phyloP scores from a whole-genome alignment of 1,140 invertebrate species.

The Mylabris phalerata region DNA sequence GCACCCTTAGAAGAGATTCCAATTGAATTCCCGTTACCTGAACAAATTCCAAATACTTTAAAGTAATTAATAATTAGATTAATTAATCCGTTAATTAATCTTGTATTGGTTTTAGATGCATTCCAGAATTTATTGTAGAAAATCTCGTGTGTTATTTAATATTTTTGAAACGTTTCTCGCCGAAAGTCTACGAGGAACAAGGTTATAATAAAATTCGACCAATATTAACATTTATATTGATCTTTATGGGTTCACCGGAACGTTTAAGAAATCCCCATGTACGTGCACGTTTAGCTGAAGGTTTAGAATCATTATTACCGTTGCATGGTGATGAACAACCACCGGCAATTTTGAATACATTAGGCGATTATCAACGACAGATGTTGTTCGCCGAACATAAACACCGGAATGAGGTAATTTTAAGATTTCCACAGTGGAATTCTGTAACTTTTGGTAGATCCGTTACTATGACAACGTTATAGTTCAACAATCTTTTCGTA shows the following conservation, averaged over 20 bases:
- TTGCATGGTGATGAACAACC: constrained; percentile 48
- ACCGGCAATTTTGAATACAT: constrained; percentile 49
- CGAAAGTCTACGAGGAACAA: constrained; percentile 54
- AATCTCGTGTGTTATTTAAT: constrained; percentile 77
- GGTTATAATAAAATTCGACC: constrained; percentile 56
- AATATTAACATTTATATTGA: constrained; percentile 65
- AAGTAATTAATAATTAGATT: constrained; percentile 43
- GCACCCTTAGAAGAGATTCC: constrained; percentile 49
- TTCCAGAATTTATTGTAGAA: constrained; percentile 87
- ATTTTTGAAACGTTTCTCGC: constrained; percentile 60
- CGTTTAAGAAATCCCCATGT: constrained; percentile 89
- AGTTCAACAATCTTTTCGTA: neutral
- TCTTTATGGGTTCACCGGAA: constrained; percentile 69
- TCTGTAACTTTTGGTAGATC: neutral
- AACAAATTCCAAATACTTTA: constrained; percentile 54
- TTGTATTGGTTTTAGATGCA: constrained; percentile 50
- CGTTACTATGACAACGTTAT: neutral
- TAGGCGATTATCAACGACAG: constrained; percentile 61
- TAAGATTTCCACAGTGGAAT: too few species aligned
- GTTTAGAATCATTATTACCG: constrained; percentile 75
- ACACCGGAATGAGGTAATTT: constrained; percentile 40
- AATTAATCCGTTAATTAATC: constrained; percentile 3
- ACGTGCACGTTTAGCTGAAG: constrained; percentile 78
- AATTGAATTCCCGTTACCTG: constrained; percentile 60
- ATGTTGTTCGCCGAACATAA: constrained; percentile 73